Evolutionary conservation across 2,113 vertebrate genomes (phyloP).

Genomic region (Ptyas mucosa): DNA sequence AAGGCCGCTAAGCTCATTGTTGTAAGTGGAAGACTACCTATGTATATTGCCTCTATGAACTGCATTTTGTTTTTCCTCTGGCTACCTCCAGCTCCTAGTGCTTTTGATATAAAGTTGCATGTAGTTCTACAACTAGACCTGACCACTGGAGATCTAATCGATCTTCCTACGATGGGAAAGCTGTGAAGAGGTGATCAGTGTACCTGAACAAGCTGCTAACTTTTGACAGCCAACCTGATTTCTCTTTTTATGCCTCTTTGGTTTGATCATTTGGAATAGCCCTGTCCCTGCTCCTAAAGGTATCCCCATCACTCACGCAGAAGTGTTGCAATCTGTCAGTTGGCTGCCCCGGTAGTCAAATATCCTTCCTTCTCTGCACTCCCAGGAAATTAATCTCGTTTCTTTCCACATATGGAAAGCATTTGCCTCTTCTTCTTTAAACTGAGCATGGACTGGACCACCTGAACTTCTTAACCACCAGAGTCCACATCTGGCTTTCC

Average conservation of each 20-base stretch:
- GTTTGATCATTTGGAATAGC: not conserved
- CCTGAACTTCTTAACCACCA: constrained; percentile 22
- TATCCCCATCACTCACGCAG: not conserved
- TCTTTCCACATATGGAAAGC: not conserved
- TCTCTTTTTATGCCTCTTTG: not conserved
- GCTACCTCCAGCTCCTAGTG: not conserved
- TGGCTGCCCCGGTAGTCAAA: not conserved
- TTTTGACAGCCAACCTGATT: not conserved
- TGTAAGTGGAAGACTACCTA: not conserved
- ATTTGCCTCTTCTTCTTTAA: not conserved
- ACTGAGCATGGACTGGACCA: not conserved
- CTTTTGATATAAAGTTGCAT: not conserved
- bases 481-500: not conserved
- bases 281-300: not conserved
- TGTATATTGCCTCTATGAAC: not conserved
- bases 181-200: not conserved
- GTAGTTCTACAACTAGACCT: not conserved
- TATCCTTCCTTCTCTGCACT: not conserved
- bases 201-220: not conserved
- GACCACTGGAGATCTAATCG: not conserved
- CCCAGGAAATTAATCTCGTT: not conserved
- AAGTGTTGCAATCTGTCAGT: not conserved
- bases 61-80: not conserved
- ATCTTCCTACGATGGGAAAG: not conserved
- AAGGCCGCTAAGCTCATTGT: not conserved